Evolutionary conservation across 2,888 invertebrate species (phyloP), one percentile per base, ranked within the genome.

Genomic region (Agrochola lychnidis): DNA sequence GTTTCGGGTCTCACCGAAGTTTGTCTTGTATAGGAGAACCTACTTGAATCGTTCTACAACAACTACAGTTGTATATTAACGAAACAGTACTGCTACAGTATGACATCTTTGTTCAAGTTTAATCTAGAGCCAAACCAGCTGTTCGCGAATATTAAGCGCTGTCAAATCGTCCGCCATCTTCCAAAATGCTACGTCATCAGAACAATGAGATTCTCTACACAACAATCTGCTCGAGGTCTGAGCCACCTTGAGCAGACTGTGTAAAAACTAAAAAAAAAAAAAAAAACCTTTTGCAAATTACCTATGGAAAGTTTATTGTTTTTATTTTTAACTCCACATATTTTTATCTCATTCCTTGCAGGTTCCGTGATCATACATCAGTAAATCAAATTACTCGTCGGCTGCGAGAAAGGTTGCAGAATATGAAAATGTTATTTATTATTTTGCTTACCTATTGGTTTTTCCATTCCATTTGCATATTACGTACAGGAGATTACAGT

Each of bases 51-150:
- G n/a, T 56, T 59, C 40, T 68, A 56, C 6, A 64, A 45, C n/a
- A 73, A 73, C 45, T 67, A 69, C 9, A 48, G 53, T 42, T 22
- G 61, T 70, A 62, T 78, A 68, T 62, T 68, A 63, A 30, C 36
- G 14, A 59, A 66, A 70, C 70, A 66, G 66, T 78, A 74, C 36
- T 69, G 57, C 14, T 51, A 76, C 76, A 76, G 45, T 64, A 75
- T 56, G 61, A 64, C 77, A 70, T 74, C 62, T 74, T 75, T 40
- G 71, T 79, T 78, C 73, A 74, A 72, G 81, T 83, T 85, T 86
- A 87, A 90, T 90, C 88, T 84, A 57, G 61, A 75, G 82, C 71
- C 59, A 73, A 70, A 78, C 73, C 90, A 89, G 87, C 90, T 88
- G 90, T 81, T 85, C 74, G 74, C 71, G 79, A 83, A 84, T 86